phyloP scores from a whole-genome alignment of 1,140 invertebrate genomes.

The Drosophila seguyi region DNA sequence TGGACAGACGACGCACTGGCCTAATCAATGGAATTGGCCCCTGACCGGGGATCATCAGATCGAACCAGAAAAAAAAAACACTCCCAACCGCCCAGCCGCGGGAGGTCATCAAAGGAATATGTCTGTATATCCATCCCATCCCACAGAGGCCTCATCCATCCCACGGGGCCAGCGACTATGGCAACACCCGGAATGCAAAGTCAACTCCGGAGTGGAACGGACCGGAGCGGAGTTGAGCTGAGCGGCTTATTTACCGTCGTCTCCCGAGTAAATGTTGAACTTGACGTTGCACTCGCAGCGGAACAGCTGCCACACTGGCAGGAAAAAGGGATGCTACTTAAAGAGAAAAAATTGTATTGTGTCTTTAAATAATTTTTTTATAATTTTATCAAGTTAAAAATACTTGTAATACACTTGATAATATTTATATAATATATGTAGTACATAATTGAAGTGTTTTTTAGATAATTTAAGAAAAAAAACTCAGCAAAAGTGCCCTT shows the following conservation, averaged over 20 bases:
- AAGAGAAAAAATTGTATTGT: too few relatives aligned
- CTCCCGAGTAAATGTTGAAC: conserved; percentile 20
- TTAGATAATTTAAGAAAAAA: not conserved
- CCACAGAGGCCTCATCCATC: conserved; percentile 9
- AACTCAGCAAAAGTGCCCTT: not conserved
- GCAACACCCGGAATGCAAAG: conserved; percentile 49
- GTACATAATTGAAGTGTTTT: not conserved
- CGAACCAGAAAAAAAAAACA: conserved; percentile 1
- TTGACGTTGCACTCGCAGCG: conserved; percentile 17
- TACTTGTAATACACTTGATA: not conserved
- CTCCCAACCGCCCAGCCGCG: not conserved
- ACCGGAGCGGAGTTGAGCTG: conserved; percentile 14
- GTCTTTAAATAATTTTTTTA: too few relatives aligned
- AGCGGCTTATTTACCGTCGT: conserved; percentile 37
- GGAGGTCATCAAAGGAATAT: conserved; percentile 40
- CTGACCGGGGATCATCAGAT: conserved; percentile 30
- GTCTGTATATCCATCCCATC: not conserved
- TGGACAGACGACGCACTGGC: conserved; percentile 10
- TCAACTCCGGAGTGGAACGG: conserved; percentile 36
- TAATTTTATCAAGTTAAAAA: not conserved
- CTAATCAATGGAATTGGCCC: conserved; percentile 41
- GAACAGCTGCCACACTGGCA: conserved; percentile 5
- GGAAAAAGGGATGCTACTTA: not conserved
- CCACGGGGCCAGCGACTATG: conserved; percentile 1
- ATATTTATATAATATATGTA: not conserved